Evolutionary conservation across 2,888 invertebrate species (phyloP).

Genomic region (Cacoxenus indagator): DNA sequence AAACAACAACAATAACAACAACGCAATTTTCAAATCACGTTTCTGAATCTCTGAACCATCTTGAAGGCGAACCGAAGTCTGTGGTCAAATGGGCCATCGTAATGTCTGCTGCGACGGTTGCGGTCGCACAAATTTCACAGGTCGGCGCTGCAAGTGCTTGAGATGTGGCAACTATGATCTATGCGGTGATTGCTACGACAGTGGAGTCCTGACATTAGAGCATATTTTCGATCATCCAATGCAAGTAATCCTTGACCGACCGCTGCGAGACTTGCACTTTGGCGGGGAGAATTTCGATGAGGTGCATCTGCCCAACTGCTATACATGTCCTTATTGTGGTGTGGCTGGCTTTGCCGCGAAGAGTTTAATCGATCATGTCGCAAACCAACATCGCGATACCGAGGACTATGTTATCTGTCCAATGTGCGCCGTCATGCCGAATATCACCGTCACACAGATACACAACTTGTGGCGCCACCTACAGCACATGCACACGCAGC

Average conservation of each 20-base stretch:
- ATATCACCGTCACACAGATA: slow-evolving; percentile 41
- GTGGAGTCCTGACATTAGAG: slow-evolving; percentile 37
- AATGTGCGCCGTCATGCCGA: slow-evolving; percentile 45
- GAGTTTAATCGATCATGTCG: slow-evolving; percentile 48
- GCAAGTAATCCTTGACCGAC: slow-evolving; percentile 41
- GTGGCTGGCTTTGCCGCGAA: slow-evolving; percentile 46
- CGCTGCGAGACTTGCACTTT: slow-evolving; percentile 31
- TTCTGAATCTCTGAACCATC: too few species aligned
- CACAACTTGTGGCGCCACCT: slow-evolving; percentile 45
- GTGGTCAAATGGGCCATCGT: slow-evolving; percentile 43
- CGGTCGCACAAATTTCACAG: slow-evolving; percentile 42
- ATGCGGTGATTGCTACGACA: slow-evolving; percentile 46
- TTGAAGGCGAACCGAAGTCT: too few species aligned
- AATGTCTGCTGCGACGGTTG: slow-evolving; percentile 49
- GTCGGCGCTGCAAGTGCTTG: slow-evolving; percentile 50
- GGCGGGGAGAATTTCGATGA: slow-evolving; percentile 39
- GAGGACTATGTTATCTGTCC: slow-evolving; percentile 49
- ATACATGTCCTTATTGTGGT: slow-evolving; percentile 49
- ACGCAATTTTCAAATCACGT: too few species aligned
- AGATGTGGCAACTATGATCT: slow-evolving; percentile 52
- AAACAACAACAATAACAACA: too few species aligned
- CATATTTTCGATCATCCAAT: slow-evolving; percentile 50
- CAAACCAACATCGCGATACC: slow-evolving; percentile 35
- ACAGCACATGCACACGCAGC: slow-evolving; percentile 49
- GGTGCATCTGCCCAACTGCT: slow-evolving; percentile 48